phyloP scores from a whole-genome alignment of 2,888 invertebrate species.

The Thera obeliscata region DNA sequence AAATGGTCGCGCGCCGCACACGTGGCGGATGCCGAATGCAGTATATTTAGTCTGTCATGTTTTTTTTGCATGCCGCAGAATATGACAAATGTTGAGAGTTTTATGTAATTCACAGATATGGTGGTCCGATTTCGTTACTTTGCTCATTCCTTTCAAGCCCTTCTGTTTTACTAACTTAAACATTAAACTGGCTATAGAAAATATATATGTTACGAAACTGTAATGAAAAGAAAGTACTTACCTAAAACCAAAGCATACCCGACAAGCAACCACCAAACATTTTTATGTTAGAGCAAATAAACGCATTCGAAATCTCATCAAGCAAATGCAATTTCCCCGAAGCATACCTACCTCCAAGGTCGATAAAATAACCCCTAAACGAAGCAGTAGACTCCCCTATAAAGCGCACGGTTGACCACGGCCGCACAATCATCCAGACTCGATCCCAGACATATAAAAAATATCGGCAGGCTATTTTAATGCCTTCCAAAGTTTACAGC shows the following conservation, averaged over 20 bases:
- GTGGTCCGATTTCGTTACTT: too few relatives aligned
- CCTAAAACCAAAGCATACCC: too few relatives aligned
- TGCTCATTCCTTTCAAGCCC: too few relatives aligned
- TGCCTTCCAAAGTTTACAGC: slow-evolving; percentile 34
- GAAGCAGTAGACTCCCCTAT: slow-evolving; percentile 9
- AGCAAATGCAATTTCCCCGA: slow-evolving; percentile 8
- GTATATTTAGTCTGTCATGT: slow-evolving; percentile 54
- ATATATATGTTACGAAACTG: background rate
- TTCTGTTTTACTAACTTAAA: too few relatives aligned
- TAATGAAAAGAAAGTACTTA: background rate
- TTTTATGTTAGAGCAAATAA: too few relatives aligned
- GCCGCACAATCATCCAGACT: slow-evolving; percentile 29
- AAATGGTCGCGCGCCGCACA: slow-evolving; percentile 61
- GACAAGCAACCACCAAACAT: too few relatives aligned
- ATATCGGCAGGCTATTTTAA: slow-evolving; percentile 29
- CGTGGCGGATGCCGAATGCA: slow-evolving; percentile 58
- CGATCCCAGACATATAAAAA: slow-evolving; percentile 30
- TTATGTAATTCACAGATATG: slow-evolving; percentile 11
- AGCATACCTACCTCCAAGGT: background rate
- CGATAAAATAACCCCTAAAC: slow-evolving; percentile 12
- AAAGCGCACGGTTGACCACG: slow-evolving; percentile 28
- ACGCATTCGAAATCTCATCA: background rate
- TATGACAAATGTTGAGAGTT: slow-evolving; percentile 12
- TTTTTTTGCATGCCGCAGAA: slow-evolving; percentile 40
- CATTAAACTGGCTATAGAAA: too few relatives aligned